These are phyloP conservation scores for Phalera bucephala DNA, from an alignment of 2,888 invertebrate genomes.

Conservation along the genomic window DNA sequence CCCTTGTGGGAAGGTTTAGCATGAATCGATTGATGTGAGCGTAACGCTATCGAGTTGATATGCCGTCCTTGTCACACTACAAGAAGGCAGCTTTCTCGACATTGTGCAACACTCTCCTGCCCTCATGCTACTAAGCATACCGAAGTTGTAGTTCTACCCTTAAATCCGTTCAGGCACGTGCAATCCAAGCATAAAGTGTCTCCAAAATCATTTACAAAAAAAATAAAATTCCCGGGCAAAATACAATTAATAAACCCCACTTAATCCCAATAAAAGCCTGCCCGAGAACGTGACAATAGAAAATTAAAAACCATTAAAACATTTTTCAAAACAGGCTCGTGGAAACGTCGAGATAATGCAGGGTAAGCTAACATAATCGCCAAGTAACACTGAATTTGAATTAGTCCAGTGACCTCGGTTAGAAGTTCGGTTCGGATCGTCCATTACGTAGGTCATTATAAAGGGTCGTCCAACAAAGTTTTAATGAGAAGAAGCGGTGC, in stretches of 20 bases:
- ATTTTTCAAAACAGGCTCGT: conserved; percentile 24
- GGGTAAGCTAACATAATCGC: conserved; percentile 30
- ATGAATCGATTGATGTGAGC: too few relatives aligned
- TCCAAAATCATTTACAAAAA: too few relatives aligned
- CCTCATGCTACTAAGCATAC: too few relatives aligned
- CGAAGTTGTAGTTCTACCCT: too few relatives aligned
- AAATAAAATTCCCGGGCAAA: too few relatives aligned
- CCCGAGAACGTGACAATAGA: conserved; percentile 20
- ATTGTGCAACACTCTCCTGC: too few relatives aligned
- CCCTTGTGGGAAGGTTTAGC: too few relatives aligned
- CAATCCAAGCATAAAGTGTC: too few relatives aligned
- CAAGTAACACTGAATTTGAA: conserved; percentile 42
- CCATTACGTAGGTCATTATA: conserved; percentile 58
- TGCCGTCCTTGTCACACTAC: too few relatives aligned
- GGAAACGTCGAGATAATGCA: conserved; percentile 22
- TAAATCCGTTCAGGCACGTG: too few relatives aligned
- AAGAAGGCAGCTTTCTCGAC: too few relatives aligned
- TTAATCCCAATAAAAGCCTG: conserved; percentile 17
- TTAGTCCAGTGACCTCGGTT: conserved; percentile 38
- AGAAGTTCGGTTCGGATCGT: conserved; percentile 40
- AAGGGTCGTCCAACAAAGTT: conserved; percentile 55
- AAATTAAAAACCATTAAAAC: conserved; percentile 28
- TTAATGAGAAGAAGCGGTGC: conserved; percentile 59
- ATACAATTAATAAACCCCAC: conserved; percentile 17
- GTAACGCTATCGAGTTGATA: too few relatives aligned